phyloP scores from a whole-genome alignment of 2,113 vertebrate genomes.

The Antennarius striatus region DNA sequence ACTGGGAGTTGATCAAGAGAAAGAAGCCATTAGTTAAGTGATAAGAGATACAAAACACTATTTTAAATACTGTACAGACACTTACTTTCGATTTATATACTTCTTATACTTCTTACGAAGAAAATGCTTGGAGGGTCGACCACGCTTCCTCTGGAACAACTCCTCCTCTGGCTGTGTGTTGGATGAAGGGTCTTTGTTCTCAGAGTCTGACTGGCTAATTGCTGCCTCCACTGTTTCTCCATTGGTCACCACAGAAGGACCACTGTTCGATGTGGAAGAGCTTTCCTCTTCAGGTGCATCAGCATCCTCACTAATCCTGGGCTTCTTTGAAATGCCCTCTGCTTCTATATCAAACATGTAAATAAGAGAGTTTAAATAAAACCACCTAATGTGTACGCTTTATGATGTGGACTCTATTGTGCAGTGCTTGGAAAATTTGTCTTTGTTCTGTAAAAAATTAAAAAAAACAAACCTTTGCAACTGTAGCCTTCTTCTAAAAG shows the following conservation, averaged over 20 bases:
- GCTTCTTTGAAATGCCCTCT: conserved; percentile 73
- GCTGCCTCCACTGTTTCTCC: conserved; percentile 75
- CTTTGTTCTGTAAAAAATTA: neutral
- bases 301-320: conserved; percentile 60
- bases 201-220: conserved; percentile 87
- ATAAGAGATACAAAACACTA: neutral
- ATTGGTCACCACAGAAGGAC: conserved; percentile 1
- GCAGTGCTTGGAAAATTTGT: neutral
- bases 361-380: neutral
- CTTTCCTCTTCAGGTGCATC: conserved; percentile 82
- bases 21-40: neutral
- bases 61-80: neutral
- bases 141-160: conserved; percentile 79
- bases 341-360: conserved; percentile 66
- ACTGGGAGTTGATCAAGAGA: conserved; percentile 40
- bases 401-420: neutral
- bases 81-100: conserved; percentile 85
- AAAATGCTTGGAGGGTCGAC: conserved; percentile 90
- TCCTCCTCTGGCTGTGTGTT: conserved; percentile 81
- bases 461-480: conserved; percentile 73
- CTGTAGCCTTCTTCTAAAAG: conserved; percentile 67
- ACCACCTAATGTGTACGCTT: neutral
- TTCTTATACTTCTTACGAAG: conserved; percentile 95
- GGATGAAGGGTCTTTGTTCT: conserved; percentile 88
- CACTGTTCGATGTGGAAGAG: conserved; percentile 80